Evolutionary conservation across 2,797 vertebrate species (phyloP).

Genomic region (Chaenodraco wilsoni): DNA sequence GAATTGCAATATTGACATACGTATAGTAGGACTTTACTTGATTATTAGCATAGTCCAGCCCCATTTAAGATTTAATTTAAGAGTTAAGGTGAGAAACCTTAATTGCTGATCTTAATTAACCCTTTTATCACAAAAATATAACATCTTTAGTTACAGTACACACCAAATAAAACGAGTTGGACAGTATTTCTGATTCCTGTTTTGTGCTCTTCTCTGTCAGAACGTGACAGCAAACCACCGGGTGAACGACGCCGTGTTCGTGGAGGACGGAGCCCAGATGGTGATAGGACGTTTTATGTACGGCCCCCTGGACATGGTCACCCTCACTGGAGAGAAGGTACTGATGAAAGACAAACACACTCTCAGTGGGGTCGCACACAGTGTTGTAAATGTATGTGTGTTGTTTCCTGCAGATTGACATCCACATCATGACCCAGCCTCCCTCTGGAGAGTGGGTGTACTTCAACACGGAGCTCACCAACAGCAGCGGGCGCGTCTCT

Average conservation of each 20-base stretch:
- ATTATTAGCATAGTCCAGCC: no score
- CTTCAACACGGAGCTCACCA: constrained; percentile 94
- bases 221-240: constrained; percentile 97
- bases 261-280: constrained; percentile 90
- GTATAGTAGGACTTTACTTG: no score
- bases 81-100: no score
- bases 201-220: constrained; percentile 68
- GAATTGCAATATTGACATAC: no score
- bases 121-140: no score
- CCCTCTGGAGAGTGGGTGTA: constrained; percentile 95
- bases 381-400: not conserved
- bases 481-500: constrained; percentile 92
- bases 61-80: no score
- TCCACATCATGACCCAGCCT: constrained; percentile 97
- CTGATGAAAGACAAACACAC: not conserved
- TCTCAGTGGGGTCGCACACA: not conserved
- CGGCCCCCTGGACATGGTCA: constrained; percentile 97
- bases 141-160: not conserved
- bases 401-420: constrained; percentile 87
- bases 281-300: constrained; percentile 97
- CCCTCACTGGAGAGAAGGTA: constrained; percentile 97
- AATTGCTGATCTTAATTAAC: no score
- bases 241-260: constrained; percentile 91
- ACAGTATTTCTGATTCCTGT: not conserved
- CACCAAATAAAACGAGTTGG: not conserved